These are phyloP conservation scores for Piscicola geometra DNA, from an alignment of 2,888 invertebrate genomes.

Conservation along the genomic window DNA sequence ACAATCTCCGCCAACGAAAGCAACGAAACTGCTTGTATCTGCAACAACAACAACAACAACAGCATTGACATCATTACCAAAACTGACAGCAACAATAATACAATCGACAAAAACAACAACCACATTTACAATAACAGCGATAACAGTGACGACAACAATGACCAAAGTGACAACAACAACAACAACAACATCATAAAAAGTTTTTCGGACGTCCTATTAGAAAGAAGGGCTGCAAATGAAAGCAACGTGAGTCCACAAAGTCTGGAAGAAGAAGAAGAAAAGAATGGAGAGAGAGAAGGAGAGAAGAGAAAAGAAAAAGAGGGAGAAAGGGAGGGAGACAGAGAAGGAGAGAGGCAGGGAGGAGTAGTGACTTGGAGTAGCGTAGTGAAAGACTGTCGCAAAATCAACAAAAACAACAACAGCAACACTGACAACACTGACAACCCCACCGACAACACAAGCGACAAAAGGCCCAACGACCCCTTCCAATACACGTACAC, in stretches of 20 bases:
- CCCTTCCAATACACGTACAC: not conserved
- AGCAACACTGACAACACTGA: slow-evolving; percentile 18
- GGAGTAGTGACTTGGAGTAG: no score
- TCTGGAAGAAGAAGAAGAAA: no score
- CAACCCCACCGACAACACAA: slow-evolving; percentile 17
- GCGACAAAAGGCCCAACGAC: not conserved
- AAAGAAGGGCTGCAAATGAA: no score
- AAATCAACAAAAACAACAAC: not conserved
- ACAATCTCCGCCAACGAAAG: not conserved
- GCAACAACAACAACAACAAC: not conserved
- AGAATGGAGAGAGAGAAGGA: no score
- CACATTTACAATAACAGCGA: not conserved
- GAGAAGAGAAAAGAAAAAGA: no score
- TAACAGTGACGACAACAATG: not conserved
- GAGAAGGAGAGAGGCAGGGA: no score
- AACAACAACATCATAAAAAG: no score
- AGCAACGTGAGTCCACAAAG: no score
- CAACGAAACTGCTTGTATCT: not conserved
- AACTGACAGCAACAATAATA: not conserved
- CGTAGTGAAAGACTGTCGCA: no score
- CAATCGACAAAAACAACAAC: not conserved
- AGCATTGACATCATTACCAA: not conserved
- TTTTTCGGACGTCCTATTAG: no score
- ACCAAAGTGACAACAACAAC: not conserved
- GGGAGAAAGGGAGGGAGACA: no score